Conservation (phyloP, 2,888 invertebrate genomes). For the Cephus runcator region DNA sequence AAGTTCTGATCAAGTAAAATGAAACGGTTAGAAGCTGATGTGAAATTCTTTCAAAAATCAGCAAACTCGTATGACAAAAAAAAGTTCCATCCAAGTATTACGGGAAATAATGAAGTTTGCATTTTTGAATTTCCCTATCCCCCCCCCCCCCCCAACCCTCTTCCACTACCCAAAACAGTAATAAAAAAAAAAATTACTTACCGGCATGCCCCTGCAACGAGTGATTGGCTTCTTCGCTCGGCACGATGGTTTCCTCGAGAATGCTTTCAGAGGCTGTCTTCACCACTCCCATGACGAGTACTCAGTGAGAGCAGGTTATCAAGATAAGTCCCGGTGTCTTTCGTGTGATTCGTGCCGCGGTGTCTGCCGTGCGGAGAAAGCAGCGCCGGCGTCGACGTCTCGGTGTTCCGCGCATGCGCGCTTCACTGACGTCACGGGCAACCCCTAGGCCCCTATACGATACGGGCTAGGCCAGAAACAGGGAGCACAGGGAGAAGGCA, state of each 20-base stretch:
- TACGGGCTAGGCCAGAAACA: conserved; percentile 19
- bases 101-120: background rate
- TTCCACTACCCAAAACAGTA: background rate
- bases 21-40: background rate
- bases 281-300: conserved; percentile 57
- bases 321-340: conserved; percentile 15
- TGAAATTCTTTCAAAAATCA: background rate
- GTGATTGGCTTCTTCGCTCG: conserved; percentile 60
- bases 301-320: conserved; percentile 7
- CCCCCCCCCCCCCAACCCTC: too few species aligned
- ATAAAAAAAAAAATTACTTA: conserved; percentile 36
- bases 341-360: conserved; percentile 41
- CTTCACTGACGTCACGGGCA: conserved; percentile 23
- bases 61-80: background rate
- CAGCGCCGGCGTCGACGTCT: conserved; percentile 39
- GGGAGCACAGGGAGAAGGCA: conserved; percentile 10
- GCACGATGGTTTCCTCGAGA: conserved; percentile 53
- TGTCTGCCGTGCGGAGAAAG: conserved; percentile 28
- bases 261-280: conserved; percentile 55
- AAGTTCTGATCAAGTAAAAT: background rate
- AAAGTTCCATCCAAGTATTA: background rate
- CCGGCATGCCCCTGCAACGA: conserved; percentile 56
- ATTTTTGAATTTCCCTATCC: background rate
- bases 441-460: conserved; percentile 14
- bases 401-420: conserved; percentile 44